These are phyloP conservation scores for Hyles lineata DNA, from an alignment of 2,888 invertebrate species.

Conservation along the genomic window DNA sequence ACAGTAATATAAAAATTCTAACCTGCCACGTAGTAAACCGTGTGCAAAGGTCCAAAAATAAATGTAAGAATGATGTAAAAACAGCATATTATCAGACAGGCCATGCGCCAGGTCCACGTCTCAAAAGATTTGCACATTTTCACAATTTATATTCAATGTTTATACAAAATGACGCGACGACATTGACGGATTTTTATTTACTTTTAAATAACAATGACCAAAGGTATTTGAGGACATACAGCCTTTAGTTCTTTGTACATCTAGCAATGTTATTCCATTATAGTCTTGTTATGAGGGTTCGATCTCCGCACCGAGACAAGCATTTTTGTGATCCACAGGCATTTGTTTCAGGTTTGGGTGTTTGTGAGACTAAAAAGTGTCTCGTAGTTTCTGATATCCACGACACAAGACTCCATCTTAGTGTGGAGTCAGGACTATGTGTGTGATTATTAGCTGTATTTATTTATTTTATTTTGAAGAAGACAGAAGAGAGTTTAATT, in stretches of 20 bases:
- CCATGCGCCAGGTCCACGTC: conserved; percentile 13
- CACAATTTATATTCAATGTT: neutral
- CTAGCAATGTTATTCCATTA: too few species aligned
- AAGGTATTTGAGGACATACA: neutral
- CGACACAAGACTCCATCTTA: too few species aligned
- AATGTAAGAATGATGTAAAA: conserved; percentile 5
- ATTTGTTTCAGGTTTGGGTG: too few species aligned
- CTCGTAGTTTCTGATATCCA: too few species aligned
- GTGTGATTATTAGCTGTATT: too few species aligned
- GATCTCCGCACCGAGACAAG: too few species aligned
- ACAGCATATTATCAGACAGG: neutral
- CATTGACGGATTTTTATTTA: neutral
- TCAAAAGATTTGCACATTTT: conserved; percentile 6
- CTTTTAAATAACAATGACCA: neutral
- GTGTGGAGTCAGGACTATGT: too few species aligned
- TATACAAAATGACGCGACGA: neutral
- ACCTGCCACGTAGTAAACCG: neutral
- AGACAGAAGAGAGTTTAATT: too few species aligned
- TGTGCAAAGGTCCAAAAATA: conserved; percentile 5
- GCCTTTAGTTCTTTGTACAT: neutral
- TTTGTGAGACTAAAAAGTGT: too few species aligned
- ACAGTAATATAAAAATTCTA: neutral
- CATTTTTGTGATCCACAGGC: too few species aligned
- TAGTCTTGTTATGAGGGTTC: too few species aligned
- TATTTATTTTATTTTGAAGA: too few species aligned